Percentiles rank a stretch among this genome's conserved stretches.
Evolutionary conservation across 92 coral and sea anemone species (phyloP).

Genomic region (Micromussa lordhowensis): DNA sequence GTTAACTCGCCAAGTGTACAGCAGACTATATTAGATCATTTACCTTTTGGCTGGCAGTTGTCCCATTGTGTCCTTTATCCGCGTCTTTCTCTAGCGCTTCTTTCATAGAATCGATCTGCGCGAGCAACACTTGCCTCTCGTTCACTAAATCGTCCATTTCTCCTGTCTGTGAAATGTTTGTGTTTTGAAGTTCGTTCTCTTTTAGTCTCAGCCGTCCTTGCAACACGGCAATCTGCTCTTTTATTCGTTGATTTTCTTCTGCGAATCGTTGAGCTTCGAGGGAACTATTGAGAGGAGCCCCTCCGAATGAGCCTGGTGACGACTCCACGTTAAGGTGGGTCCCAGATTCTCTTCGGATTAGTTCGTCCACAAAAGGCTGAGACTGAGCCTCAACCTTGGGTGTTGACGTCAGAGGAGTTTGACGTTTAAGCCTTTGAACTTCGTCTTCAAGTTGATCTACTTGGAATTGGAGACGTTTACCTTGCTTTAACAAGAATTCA

Average conservation of each 20-base stretch:
- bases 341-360: conserved; percentile 35
- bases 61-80: conserved; percentile 57
- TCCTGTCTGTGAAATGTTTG: conserved; percentile 5
- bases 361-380: conserved; percentile 17
- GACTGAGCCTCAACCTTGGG: conserved; percentile 17
- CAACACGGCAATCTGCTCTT: conserved; percentile 37
- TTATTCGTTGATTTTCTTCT: conserved; percentile 47
- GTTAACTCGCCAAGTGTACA: too few species aligned
- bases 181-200: conserved; percentile 44
- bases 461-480: conserved; percentile 76
- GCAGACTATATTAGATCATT: not conserved
- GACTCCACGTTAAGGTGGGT: conserved; percentile 31
- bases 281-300: not conserved
- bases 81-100: conserved; percentile 26
- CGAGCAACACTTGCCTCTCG: conserved; percentile 33
- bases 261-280: conserved; percentile 25
- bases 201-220: conserved; percentile 44
- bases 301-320: conserved; percentile 5
- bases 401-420: conserved; percentile 33
- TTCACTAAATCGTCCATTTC: conserved; percentile 44
- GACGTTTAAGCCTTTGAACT: conserved; percentile 56
- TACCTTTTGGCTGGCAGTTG: conserved; percentile 3
- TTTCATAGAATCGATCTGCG: conserved; percentile 57
- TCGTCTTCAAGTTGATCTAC: conserved; percentile 77
- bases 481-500: conserved; percentile 75